Base-by-base conservation (phyloP, 2,113 vertebrate genomes). In the Indicator maculatus region DNA sequence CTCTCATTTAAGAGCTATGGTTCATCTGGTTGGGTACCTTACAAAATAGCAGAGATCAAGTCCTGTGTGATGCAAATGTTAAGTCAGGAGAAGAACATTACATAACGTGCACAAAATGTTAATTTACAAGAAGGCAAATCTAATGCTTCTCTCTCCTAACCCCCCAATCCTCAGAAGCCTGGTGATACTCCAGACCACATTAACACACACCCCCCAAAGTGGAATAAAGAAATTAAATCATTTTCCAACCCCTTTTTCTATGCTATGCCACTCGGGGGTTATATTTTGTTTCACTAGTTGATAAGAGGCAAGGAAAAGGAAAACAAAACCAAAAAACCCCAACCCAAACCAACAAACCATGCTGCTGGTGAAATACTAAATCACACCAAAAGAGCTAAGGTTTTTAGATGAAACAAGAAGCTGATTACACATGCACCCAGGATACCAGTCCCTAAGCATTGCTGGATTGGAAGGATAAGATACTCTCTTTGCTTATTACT, bases 401-500 rank as follows among this genome's bases (percentile, higher is more conserved):
- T 76, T 96, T 97, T 96, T 38, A 93, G 89, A 93, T 85, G 88
- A 93, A 96, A 96, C 83, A 88, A 95, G 93, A 96, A 93, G 94
- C 94, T 95, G 97, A 97, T 97, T 96, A 96, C 94, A 90, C 83
- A 82, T 79, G 84, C 87, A 93, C 93, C 61, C 59, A 93, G 95
- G 80, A 93, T 91, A 96, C 86, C 89, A 93, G 97, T 81, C 86
- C 80, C 96, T 96, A 97, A 97, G 90, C 79, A 28, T 91, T 97
- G 94, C 90, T 94, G 96, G 98, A 97, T 97, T 97, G 94, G 30
- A 95, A 93, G 97, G 97, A 97, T 97, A 98, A 98, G 97, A 97
- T 97, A 96, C 95, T 96, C 96, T 97, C 94, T 94, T 93, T 95
- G 96, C 96, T 98, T 97, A 97, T 97, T 96, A 96, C 90, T 93